phyloP scores from a whole-genome alignment of 2,797 vertebrate species.

The Choloepus didactylus region DNA sequence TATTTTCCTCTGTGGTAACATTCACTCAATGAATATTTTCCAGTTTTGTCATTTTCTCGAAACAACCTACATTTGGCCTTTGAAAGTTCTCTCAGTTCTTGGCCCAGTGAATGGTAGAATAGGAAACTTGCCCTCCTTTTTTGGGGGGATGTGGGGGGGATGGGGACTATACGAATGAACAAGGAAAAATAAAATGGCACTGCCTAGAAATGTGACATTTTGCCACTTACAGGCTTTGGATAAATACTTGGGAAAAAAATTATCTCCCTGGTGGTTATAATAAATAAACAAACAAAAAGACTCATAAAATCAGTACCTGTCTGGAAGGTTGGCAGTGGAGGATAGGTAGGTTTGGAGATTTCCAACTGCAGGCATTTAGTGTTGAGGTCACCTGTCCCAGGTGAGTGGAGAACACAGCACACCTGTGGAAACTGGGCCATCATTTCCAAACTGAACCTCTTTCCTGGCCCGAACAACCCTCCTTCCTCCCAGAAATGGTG shows the following conservation, averaged over 20 bases:
- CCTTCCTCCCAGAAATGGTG: not conserved
- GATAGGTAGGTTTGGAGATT: not conserved
- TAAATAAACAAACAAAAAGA: constrained; percentile 10
- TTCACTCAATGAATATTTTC: constrained; percentile 79
- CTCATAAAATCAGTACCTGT: constrained; percentile 40
- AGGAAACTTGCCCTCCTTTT: constrained; percentile 81
- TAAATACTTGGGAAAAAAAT: not conserved
- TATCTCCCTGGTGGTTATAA: constrained; percentile 60
- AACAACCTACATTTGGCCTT: constrained; percentile 82
- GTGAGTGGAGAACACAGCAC: constrained; percentile 81
- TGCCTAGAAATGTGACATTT: constrained; percentile 81
- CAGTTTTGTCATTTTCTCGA: constrained; percentile 86
- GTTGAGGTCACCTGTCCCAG: constrained; percentile 76
- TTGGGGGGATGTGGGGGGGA: not conserved
- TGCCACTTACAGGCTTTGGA: constrained; percentile 68
- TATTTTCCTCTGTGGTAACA: constrained; percentile 36
- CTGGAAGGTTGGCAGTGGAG: constrained; percentile 46
- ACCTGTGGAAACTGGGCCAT: constrained; percentile 75
- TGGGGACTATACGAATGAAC: constrained; percentile 5
- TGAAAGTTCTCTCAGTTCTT: constrained; percentile 77
- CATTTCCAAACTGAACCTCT: constrained; percentile 73
- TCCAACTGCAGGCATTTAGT: constrained; percentile 60
- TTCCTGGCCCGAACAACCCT: not conserved
- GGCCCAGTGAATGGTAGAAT: constrained; percentile 79
- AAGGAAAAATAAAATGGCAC: constrained; percentile 4